These are phyloP conservation scores for Oxytorus armatus DNA, from an alignment of 2,888 invertebrate species.

Conservation along the genomic window DNA sequence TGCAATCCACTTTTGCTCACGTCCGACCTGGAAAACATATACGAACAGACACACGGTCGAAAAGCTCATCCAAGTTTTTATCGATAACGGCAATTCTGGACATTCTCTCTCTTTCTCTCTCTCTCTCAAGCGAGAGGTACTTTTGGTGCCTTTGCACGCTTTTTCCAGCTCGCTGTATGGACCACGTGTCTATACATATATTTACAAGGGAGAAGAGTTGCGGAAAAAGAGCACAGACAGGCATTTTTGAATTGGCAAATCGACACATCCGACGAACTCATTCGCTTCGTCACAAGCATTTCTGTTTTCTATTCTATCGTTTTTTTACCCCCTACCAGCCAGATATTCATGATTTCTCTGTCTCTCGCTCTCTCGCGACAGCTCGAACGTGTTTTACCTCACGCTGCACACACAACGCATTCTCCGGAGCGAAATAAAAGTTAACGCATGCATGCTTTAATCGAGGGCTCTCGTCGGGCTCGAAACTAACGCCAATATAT, in stretches of 20 bases:
- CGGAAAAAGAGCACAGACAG: conserved; percentile 53
- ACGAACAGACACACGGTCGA: conserved; percentile 11
- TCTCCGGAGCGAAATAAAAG: conserved; percentile 61
- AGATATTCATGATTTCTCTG: neutral
- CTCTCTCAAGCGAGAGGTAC: conserved; percentile 35
- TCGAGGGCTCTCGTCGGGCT: conserved; percentile 59
- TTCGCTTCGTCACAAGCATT: conserved; percentile 28
- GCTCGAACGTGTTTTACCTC: conserved; percentile 40
- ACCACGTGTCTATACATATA: conserved; percentile 7
- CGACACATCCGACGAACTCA: conserved; percentile 44
- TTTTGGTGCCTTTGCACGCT: conserved; percentile 23
- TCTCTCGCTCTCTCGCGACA: neutral
- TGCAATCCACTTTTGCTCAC: conserved; percentile 53
- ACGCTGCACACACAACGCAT: conserved; percentile 6
- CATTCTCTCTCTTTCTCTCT: neutral
- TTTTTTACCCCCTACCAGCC: neutral
- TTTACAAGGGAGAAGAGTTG: neutral
- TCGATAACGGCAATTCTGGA: conserved; percentile 31
- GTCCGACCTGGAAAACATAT: no score
- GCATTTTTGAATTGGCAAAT: conserved; percentile 58
- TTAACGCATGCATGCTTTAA: conserved; percentile 66
- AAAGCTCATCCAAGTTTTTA: conserved; percentile 47
- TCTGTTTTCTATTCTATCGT: neutral
- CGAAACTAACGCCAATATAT: conserved; percentile 35
- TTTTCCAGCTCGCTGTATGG: conserved; percentile 16